These are phyloP conservation scores for Anolis carolinensis DNA, from an alignment of 2,113 vertebrate species.

Conservation along the genomic window DNA sequence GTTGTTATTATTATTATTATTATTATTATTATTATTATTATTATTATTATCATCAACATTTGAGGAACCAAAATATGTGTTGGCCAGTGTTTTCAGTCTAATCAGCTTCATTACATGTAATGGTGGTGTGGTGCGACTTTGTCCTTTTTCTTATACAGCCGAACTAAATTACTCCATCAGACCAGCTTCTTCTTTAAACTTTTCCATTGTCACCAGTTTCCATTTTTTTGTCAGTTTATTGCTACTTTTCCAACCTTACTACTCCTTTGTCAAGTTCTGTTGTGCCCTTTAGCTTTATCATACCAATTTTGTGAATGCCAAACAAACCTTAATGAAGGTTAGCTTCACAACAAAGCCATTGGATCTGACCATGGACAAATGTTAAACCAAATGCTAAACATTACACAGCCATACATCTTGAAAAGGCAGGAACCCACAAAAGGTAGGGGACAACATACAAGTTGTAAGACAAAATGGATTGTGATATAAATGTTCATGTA, in stretches of 20 bases:
- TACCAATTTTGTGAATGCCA: background rate
- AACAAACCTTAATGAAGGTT: background rate
- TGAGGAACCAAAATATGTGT: too few relatives aligned
- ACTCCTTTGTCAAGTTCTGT: background rate
- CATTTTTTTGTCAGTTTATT: background rate
- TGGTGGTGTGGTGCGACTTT: background rate
- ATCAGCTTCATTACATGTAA: background rate
- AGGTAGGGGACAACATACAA: background rate
- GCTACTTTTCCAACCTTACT: background rate
- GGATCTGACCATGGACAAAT: background rate
- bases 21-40: too few relatives aligned
- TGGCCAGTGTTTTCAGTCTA: background rate
- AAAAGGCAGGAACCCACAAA: background rate
- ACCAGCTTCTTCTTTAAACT: background rate
- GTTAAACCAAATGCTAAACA: background rate
- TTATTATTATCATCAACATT: too few relatives aligned
- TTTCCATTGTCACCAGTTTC: background rate
- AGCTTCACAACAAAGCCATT: background rate
- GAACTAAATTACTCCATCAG: background rate
- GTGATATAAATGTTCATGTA: background rate
- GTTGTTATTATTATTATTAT: too few relatives aligned
- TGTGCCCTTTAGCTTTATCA: background rate
- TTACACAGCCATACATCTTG: background rate
- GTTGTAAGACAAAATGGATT: conserved; percentile 16
- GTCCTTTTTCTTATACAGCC: background rate